phyloP scores from a whole-genome alignment of 2,888 invertebrate genomes.

The Merodon equestris region DNA sequence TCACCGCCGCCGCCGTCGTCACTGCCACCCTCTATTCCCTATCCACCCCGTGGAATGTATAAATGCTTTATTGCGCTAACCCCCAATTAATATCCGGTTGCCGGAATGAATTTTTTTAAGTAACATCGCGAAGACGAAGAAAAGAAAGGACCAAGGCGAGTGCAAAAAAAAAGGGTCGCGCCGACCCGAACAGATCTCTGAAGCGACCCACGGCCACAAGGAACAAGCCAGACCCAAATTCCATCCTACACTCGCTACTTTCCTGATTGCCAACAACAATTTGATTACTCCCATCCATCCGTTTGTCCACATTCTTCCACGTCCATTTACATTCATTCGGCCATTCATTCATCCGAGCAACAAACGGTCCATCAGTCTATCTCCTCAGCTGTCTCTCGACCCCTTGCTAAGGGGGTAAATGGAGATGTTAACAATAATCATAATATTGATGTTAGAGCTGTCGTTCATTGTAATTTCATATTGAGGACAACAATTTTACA shows the following conservation, averaged over 20 bases:
- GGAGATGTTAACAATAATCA: slow-evolving; percentile 62
- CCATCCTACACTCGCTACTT: slow-evolving; percentile 31
- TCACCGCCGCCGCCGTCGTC: not conserved
- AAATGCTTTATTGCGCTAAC: slow-evolving; percentile 62
- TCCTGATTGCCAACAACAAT: slow-evolving; percentile 62
- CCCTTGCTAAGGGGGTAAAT: slow-evolving; percentile 42
- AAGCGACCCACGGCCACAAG: not conserved
- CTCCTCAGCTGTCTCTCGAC: not conserved
- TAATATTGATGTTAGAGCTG: slow-evolving; percentile 57
- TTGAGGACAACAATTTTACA: slow-evolving; percentile 49
- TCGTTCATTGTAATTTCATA: slow-evolving; percentile 36
- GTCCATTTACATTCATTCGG: too few species aligned
- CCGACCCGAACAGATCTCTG: slow-evolving; percentile 9
- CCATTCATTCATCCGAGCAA: not conserved
- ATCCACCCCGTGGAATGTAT: slow-evolving; percentile 14
- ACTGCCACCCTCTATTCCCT: not conserved
- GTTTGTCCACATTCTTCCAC: too few species aligned
- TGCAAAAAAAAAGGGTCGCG: not conserved
- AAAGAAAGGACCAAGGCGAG: slow-evolving; percentile 4
- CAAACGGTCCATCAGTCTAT: not conserved
- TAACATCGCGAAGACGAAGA: slow-evolving; percentile 40
- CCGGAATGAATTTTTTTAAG: slow-evolving; percentile 54
- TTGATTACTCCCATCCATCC: slow-evolving; percentile 45
- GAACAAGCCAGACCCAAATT: slow-evolving; percentile 23
- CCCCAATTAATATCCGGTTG: slow-evolving; percentile 68